A percentile compares a stretch with the other conserved stretches of the same genome.
Evolutionary conservation across 2,888 invertebrate genomes (phyloP).

Genomic region (Erebia ligea): DNA sequence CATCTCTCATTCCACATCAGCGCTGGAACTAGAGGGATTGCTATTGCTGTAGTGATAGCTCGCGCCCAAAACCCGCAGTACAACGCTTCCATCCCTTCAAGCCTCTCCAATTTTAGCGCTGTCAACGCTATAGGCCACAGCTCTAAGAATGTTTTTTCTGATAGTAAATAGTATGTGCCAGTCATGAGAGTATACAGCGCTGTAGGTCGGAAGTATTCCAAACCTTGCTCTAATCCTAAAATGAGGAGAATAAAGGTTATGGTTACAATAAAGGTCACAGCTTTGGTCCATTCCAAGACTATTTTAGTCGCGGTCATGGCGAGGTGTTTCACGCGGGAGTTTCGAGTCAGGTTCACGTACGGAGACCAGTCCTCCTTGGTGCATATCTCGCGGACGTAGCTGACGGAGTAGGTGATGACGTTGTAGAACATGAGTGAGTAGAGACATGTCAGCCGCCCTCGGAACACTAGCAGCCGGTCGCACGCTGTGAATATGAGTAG

Average conservation of each 20-base stretch:
- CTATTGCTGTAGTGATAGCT: constrained; percentile 82
- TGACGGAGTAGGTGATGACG: constrained; percentile 89
- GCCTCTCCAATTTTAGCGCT: constrained; percentile 82
- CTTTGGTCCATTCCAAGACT: constrained; percentile 92
- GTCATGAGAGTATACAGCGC: constrained; percentile 86
- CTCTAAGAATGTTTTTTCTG: constrained; percentile 88
- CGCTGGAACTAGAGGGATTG: constrained; percentile 82
- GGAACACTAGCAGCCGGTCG: constrained; percentile 85
- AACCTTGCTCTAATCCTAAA: constrained; percentile 88
- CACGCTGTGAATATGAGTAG: constrained; percentile 89
- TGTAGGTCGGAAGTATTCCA: constrained; percentile 89
- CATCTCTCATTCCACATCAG: constrained; percentile 82
- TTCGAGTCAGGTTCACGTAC: constrained; percentile 88
- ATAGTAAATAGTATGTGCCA: constrained; percentile 87
- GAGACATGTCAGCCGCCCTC: constrained; percentile 85
- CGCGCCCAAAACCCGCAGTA: constrained; percentile 87
- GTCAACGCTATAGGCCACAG: constrained; percentile 84
- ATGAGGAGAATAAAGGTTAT: constrained; percentile 89
- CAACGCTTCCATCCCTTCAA: constrained; percentile 88
- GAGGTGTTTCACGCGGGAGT: constrained; percentile 88
- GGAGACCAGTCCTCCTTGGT: constrained; percentile 91
- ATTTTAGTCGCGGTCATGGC: constrained; percentile 92
- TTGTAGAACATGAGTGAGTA: constrained; percentile 93
- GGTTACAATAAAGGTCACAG: constrained; percentile 90
- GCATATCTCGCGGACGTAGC: constrained; percentile 88